phyloP scores from a whole-genome alignment of 2,797 vertebrate genomes.

The Borostomias antarcticus region DNA sequence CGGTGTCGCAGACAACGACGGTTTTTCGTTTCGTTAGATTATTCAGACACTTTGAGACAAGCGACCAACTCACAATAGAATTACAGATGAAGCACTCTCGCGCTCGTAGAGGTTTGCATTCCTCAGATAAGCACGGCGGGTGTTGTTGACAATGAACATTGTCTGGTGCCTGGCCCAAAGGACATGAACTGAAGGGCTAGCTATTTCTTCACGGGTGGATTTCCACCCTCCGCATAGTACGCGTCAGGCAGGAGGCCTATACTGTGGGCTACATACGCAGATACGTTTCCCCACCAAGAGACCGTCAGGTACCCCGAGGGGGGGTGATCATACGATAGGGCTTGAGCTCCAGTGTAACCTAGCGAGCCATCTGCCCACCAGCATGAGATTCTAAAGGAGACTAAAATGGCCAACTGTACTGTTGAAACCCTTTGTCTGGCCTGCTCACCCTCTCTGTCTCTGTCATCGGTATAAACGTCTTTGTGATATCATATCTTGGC shows the following conservation, averaged over 20 bases:
- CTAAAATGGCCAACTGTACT: conserved; percentile 67
- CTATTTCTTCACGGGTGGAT: conserved; percentile 58
- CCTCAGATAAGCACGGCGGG: conserved; percentile 70
- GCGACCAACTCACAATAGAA: conserved; percentile 69
- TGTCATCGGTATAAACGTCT: conserved; percentile 61
- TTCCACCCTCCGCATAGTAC: conserved; percentile 66
- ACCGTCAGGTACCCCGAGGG: conserved; percentile 49
- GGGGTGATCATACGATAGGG: conserved; percentile 65
- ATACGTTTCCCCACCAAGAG: conserved; percentile 52
- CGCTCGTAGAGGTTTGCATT: conserved; percentile 68
- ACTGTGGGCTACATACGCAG: conserved; percentile 32
- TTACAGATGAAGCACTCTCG: conserved; percentile 67
- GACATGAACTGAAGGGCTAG: conserved; percentile 53
- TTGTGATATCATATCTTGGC: conserved; percentile 75
- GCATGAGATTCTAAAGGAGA: conserved; percentile 60
- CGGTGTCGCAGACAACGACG: conserved; percentile 68
- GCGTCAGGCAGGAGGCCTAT: too few relatives aligned
- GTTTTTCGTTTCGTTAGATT: conserved; percentile 71
- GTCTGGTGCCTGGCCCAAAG: conserved; percentile 59
- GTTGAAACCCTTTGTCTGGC: conserved; percentile 68
- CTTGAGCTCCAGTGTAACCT: too few relatives aligned
- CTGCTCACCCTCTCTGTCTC: conserved; percentile 67
- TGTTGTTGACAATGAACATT: conserved; percentile 69
- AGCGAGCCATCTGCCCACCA: conserved; percentile 65
- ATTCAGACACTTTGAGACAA: conserved; percentile 74